Conservation (phyloP, 2,113 vertebrate genomes). For the Gadus chalcogrammus region DNA sequence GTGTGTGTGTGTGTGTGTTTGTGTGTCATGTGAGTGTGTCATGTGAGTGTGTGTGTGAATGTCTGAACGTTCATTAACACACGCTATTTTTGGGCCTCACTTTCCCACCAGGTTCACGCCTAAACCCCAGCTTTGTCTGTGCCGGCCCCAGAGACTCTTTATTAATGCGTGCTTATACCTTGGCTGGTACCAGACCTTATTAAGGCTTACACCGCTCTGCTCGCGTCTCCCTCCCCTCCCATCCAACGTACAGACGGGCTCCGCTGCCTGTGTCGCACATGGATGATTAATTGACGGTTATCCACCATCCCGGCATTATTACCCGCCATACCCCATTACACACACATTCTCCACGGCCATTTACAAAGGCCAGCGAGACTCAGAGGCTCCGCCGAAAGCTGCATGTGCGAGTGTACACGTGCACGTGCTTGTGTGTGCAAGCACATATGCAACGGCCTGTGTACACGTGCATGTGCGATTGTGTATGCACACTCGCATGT, state of each 20-base stretch:
- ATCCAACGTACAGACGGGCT: slow-evolving; percentile 23
- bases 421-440: background rate
- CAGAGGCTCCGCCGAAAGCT: slow-evolving; percentile 26
- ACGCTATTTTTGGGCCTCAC: background rate
- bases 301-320: slow-evolving; percentile 41
- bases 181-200: slow-evolving; percentile 40
- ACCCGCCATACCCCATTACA: slow-evolving; percentile 51
- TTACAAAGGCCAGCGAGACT: slow-evolving; percentile 22
- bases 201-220: slow-evolving; percentile 43
- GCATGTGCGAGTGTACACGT: slow-evolving; percentile 15
- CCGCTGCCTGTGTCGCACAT: slow-evolving; percentile 14
- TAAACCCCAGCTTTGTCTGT: slow-evolving; percentile 12
- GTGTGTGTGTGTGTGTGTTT: no score
- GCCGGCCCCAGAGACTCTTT: slow-evolving; percentile 41
- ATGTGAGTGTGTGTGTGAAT: no score
- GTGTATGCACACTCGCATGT: background rate
- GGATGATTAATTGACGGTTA: slow-evolving; percentile 56
- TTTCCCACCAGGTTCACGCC: slow-evolving; percentile 22
- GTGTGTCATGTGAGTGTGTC: no score
- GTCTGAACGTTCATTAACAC: background rate
- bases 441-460: background rate
- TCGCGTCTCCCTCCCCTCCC: slow-evolving; percentile 22
- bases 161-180: slow-evolving; percentile 56
- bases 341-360: background rate
- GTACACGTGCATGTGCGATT: slow-evolving; percentile 21